phyloP scores from a whole-genome alignment of 2,888 invertebrate genomes.

The Belgica antarctica region DNA sequence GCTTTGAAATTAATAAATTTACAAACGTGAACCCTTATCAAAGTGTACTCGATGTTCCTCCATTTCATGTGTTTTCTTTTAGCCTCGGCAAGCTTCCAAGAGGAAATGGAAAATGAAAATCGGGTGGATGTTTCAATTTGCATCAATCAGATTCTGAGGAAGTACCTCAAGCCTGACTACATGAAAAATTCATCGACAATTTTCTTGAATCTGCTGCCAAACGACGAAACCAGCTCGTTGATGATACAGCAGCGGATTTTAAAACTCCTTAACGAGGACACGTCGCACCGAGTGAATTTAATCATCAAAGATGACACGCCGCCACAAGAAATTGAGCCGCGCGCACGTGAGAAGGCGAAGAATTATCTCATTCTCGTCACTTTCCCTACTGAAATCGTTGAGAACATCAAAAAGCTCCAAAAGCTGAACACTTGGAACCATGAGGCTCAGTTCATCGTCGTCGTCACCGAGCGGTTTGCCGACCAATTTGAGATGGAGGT shows the following conservation, averaged over 20 bases:
- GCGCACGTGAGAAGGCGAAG: constrained; percentile 50
- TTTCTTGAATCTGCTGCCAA: constrained; percentile 34
- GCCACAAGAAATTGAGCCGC: not conserved
- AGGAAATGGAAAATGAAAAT: constrained; percentile 8
- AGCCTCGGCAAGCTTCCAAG: no score
- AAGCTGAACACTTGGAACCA: constrained; percentile 52
- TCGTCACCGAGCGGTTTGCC: constrained; percentile 47
- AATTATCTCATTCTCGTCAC: constrained; percentile 52
- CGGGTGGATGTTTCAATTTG: constrained; percentile 36
- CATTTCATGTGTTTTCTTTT: no score
- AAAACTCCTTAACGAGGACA: constrained; percentile 35
- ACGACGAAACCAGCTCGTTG: constrained; percentile 35
- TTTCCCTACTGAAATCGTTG: constrained; percentile 50
- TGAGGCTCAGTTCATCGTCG: constrained; percentile 52
- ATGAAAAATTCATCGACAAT: constrained; percentile 39
- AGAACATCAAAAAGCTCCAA: constrained; percentile 50
- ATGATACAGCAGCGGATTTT: constrained; percentile 36
- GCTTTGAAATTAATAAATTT: no score
- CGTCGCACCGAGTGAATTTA: constrained; percentile 18
- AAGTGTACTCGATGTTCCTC: no score
- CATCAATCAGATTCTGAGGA: constrained; percentile 35
- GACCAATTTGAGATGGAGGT: constrained; percentile 48
- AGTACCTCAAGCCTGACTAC: constrained; percentile 32
- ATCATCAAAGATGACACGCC: constrained; percentile 36
- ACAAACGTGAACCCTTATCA: no score